Percentiles rank a stretch among this genome's conserved stretches.
phyloP scores from a whole-genome alignment of 2,797 vertebrate genomes.

The Halcyon leucocephala region DNA sequence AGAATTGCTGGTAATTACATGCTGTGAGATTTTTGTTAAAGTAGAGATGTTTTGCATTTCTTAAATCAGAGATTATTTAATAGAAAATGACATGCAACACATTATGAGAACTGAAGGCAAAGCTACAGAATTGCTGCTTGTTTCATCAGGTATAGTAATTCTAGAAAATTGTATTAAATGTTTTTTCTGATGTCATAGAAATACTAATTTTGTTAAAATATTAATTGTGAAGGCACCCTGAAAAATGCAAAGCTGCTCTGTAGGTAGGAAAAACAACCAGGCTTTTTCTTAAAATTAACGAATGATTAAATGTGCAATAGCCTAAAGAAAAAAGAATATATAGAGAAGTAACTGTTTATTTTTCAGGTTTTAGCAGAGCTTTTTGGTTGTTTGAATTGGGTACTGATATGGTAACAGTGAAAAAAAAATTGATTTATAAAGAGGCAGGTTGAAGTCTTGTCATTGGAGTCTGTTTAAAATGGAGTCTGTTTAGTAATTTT shows the following conservation, averaged over 20 bases:
- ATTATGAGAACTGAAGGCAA: slow-evolving; percentile 14
- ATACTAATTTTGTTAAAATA: slow-evolving; percentile 23
- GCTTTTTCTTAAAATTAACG: not conserved
- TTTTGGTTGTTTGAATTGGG: not conserved
- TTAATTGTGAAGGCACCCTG: not conserved
- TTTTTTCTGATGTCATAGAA: slow-evolving; percentile 51
- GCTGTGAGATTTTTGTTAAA: not conserved
- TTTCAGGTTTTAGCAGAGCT: not conserved
- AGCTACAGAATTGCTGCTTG: slow-evolving; percentile 54
- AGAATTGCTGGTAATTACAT: not conserved
- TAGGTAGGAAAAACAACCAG: not conserved
- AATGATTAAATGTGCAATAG: not conserved
- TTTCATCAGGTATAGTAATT: slow-evolving; percentile 53
- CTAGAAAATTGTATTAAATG: not conserved
- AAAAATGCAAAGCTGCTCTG: slow-evolving; percentile 4
- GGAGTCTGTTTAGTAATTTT: not conserved
- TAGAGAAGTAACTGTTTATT: not conserved
- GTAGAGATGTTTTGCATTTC: slow-evolving; percentile 28
- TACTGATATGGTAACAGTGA: not conserved
- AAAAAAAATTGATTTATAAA: not conserved
- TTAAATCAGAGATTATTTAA: slow-evolving; percentile 21
- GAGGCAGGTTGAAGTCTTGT: not conserved
- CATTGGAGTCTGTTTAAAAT: not conserved
- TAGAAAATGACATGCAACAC: slow-evolving; percentile 20
- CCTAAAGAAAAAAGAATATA: not conserved